These are phyloP conservation scores for Nibea albiflora DNA, from an alignment of 2,113 vertebrate genomes.

Conservation along the genomic window DNA sequence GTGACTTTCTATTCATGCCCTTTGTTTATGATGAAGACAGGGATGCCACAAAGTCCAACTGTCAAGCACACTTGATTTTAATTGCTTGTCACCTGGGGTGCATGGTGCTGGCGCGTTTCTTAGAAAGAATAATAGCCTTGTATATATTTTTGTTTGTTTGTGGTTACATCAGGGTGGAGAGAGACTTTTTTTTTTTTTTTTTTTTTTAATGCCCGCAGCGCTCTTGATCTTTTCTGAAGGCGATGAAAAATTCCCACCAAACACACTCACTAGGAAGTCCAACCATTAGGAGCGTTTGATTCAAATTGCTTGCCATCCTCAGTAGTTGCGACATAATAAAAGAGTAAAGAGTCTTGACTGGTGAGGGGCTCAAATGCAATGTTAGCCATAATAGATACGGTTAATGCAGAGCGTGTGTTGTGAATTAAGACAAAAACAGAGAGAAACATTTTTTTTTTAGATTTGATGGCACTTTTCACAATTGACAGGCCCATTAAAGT, in stretches of 20 bases:
- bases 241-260: neutral
- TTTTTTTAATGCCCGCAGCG: neutral
- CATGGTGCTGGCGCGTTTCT: neutral
- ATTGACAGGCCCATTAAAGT: neutral
- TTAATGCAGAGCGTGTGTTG: neutral
- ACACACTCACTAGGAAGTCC: slow-evolving; percentile 19
- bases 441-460: no score
- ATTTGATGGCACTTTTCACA: neutral
- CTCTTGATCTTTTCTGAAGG: slow-evolving; percentile 11
- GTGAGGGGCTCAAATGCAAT: slow-evolving; percentile 7
- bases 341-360: neutral
- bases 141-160: no score
- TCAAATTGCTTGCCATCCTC: neutral
- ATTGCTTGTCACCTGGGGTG: slow-evolving; percentile 35
- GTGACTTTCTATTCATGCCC: neutral
- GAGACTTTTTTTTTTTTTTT: neutral
- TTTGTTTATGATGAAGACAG: slow-evolving; percentile 28
- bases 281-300: neutral
- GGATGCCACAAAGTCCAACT: slow-evolving; percentile 11
- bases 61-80: slow-evolving; percentile 46
- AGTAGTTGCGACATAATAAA: neutral
- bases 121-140: slow-evolving; percentile 11
- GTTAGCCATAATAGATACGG: neutral
- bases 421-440: neutral
- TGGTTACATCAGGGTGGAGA: neutral